A percentile compares a stretch with the other conserved stretches of the same genome.
Conservation (phyloP, 2,113 vertebrate species). For the Uropsilus gracilis region DNA sequence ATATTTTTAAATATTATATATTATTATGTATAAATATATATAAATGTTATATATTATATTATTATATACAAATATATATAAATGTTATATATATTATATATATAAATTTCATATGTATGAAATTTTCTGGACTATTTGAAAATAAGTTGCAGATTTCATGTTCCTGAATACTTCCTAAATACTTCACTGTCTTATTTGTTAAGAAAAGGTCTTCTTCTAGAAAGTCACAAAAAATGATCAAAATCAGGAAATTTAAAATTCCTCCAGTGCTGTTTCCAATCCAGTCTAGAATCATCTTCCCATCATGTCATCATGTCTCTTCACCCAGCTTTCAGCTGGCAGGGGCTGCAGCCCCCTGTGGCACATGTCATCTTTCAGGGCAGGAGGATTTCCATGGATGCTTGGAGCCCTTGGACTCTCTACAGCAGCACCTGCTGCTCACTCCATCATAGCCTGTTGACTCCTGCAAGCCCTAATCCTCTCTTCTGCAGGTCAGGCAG, state of each 20-base stretch:
- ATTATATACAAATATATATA: background rate
- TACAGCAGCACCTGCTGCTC: background rate
- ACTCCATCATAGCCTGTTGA: accelerated
- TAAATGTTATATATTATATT: background rate
- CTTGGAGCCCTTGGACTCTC: background rate
- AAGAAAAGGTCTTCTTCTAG: background rate
- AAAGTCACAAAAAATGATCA: background rate
- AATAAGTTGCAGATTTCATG: background rate
- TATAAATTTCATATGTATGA: too few species aligned
- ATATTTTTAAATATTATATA: too few species aligned
- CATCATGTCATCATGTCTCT: background rate
- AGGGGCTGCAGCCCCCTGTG: background rate
- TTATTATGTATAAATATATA: background rate
- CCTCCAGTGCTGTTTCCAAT: background rate
- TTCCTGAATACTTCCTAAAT: background rate
- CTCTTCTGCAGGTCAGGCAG: background rate
- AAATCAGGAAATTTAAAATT: background rate
- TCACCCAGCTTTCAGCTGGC: background rate
- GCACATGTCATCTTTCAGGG: background rate
- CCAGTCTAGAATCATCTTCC: background rate
- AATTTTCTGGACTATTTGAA: background rate
- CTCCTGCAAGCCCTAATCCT: too few species aligned
- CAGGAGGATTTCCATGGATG: background rate
- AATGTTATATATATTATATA: background rate
- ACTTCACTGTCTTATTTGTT: too few species aligned